Evolutionary conservation across 1,140 invertebrate species (phyloP).

Genomic region (Pseudomyrmex dendroicus): DNA sequence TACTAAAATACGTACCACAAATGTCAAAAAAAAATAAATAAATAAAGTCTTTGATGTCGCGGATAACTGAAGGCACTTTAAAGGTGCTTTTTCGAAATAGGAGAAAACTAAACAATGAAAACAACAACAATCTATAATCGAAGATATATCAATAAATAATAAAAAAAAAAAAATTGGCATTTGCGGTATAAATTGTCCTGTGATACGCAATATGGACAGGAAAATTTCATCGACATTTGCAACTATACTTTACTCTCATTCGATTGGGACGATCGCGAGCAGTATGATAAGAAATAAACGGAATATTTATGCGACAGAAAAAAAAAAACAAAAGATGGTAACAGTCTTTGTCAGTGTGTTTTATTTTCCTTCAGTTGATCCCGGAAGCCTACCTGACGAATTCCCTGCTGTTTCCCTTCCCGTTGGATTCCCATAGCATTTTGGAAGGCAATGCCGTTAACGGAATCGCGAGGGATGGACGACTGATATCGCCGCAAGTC

Average conservation of each 20-base stretch:
- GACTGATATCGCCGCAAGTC: slow-evolving; percentile 63
- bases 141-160: background rate
- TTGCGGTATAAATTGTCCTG: slow-evolving; percentile 38
- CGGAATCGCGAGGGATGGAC: slow-evolving; percentile 62
- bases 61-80: background rate
- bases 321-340: slow-evolving; percentile 42
- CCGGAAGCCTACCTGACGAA: slow-evolving; percentile 76
- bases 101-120: background rate
- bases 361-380: slow-evolving; percentile 72
- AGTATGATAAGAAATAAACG: slow-evolving; percentile 64
- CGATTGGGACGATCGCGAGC: slow-evolving; percentile 53
- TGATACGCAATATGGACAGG: slow-evolving; percentile 22
- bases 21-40: background rate
- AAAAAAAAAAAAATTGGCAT: slow-evolving; percentile 15
- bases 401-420: slow-evolving; percentile 75
- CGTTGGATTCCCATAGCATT: slow-evolving; percentile 57
- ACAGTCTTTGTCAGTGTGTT: slow-evolving; percentile 13
- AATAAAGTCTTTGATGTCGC: background rate
- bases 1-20: slow-evolving; percentile 24
- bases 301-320: slow-evolving; percentile 63
- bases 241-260: slow-evolving; percentile 60
- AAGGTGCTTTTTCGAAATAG: background rate
- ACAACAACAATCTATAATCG: background rate
- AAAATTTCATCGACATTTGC: slow-evolving; percentile 4
- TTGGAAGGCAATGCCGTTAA: slow-evolving; percentile 39